Base-by-base conservation (phyloP, 2,113 vertebrate species). In the Zapus hudsonius region DNA sequence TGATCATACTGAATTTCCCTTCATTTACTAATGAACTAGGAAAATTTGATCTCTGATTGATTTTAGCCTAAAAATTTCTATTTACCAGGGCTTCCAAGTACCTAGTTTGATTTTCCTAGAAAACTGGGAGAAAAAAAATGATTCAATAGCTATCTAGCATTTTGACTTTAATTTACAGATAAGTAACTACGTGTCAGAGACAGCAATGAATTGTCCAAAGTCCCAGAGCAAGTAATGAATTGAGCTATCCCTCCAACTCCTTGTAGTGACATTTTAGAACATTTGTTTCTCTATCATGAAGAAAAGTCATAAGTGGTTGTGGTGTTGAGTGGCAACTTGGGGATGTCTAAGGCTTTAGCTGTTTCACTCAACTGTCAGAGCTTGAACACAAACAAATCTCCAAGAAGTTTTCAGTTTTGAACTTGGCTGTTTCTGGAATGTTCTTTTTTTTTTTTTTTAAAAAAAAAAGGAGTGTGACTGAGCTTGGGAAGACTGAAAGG, bases 311-410 rank as follows among this genome's bases (percentile, higher is more conserved):
- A 2, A 61, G 64, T 7, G 20, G 5, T 61, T 57, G 7, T 76
- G 5, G 74, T 19, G 59, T 7, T 22, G 15, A 70, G 10, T 12
- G 2, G 31, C n/a, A 27, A 59, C 2, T 16, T 25, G 13, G 12
- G 25, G 16, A 95, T 87, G 84, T 88, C 75, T 95, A 90, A 79
- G 95, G 79, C 84, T 96, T 95, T 44, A 5, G 0, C 38, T 96
- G 82, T 87, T 90, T 86, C 96, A 96, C 93, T 95, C 84, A 92
- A 92, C 91, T 2, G 0, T 91, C 85, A 92, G 93, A 94, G 80
- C 93, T 94, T 96, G 20, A 89, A 97, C 87, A 97, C 92, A 98
- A 97, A 97, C 90, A 97, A 97, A 97, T 97, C 95, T 97, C 93
- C 89, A 97, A 96, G 84, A 87, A 89, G 94, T 97, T 97, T 73